Evolutionary conservation across 2,888 invertebrate genomes (phyloP).

Genomic region (Melanargia galathea): DNA sequence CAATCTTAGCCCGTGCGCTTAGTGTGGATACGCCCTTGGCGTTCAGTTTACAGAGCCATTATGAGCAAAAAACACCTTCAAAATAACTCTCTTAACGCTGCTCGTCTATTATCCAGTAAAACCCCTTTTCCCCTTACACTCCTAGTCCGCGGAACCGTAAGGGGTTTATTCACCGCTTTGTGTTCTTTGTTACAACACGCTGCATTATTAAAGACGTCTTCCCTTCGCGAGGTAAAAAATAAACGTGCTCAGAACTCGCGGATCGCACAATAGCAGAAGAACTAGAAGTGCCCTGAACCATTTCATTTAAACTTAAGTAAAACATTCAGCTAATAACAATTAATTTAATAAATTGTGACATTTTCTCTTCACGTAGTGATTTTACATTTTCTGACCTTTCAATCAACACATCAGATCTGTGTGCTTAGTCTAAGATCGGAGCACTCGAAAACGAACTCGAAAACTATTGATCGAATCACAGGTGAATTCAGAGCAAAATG

Average conservation of each 20-base stretch:
- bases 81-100: neutral
- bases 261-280: conserved; percentile 19
- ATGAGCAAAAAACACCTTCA: neutral
- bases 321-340: no score
- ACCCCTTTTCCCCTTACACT: conserved; percentile 30
- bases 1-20: no score
- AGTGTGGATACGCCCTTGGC: no score
- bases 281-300: conserved; percentile 33
- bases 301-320: neutral
- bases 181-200: conserved; percentile 72
- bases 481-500: no score
- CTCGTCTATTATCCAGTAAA: conserved; percentile 23
- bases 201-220: conserved; percentile 74
- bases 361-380: no score
- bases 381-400: no score
- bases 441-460: no score
- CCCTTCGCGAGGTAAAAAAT: conserved; percentile 48
- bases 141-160: conserved; percentile 33
- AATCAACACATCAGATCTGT: no score
- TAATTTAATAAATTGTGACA: no score
- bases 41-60: neutral
- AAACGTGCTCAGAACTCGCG: conserved; percentile 27
- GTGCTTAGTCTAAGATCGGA: no score
- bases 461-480: no score
- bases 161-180: conserved; percentile 59